Evolutionary conservation across 2,888 invertebrate genomes (phyloP).

Genomic region (Hydropsyche betteni): DNA sequence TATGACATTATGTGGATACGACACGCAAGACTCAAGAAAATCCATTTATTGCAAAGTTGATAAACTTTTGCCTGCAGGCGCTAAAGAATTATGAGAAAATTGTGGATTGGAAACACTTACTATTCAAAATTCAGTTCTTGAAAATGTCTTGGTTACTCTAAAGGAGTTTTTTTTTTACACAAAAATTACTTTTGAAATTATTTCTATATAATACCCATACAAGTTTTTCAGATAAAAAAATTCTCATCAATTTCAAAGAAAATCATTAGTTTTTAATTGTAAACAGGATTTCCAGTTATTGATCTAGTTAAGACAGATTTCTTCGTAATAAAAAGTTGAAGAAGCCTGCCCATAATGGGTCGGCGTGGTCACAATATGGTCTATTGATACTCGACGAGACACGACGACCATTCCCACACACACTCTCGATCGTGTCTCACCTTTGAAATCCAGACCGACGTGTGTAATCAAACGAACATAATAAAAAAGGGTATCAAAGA

Average conservation of each 20-base stretch:
- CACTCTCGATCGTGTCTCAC: conserved; percentile 38
- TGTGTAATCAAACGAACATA: conserved; percentile 41
- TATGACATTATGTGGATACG: too few species aligned
- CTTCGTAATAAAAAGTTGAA: background rate
- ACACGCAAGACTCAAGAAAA: too few species aligned
- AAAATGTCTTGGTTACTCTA: background rate
- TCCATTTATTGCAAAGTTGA: too few species aligned
- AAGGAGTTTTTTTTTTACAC: too few species aligned
- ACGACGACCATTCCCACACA: conserved; percentile 48
- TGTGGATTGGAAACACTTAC: background rate
- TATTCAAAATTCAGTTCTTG: background rate
- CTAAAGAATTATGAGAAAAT: too few species aligned
- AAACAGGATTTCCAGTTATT: too few species aligned
- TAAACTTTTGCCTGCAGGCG: too few species aligned
- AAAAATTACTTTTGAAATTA: too few species aligned
- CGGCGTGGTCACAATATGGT: conserved; percentile 44
- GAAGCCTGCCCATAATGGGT: conserved; percentile 36
- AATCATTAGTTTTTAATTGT: too few species aligned
- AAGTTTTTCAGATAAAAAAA: too few species aligned
- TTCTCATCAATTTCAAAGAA: too few species aligned
- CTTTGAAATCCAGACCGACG: conserved; percentile 45
- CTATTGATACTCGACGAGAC: conserved; percentile 47
- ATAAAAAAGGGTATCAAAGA: conserved; percentile 37
- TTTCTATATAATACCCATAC: too few species aligned
- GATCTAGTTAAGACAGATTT: background rate